Base-by-base conservation (phyloP, 2,888 invertebrate genomes). In the Agelastica alni region DNA sequence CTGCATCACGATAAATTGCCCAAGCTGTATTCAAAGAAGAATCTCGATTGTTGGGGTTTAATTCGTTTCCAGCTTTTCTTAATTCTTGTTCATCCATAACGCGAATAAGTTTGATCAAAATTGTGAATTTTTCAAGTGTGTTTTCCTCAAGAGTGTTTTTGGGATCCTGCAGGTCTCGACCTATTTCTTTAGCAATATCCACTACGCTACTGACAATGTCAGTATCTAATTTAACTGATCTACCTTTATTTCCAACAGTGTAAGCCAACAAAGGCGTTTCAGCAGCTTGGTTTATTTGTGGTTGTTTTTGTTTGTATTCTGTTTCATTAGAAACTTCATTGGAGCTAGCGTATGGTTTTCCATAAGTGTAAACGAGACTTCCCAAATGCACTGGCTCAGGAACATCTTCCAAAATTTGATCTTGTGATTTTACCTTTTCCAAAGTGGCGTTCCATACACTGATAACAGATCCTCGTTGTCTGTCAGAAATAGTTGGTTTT, bases 1-100 rank as follows among this genome's bases (percentile, higher is more conserved):
- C 79, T 16, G 85, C 85, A 64, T 87, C 88, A 41, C 86, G 83
- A 75, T 79, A 85, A n/a, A 82, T 79, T 71, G 76, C 79, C 85
- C 86, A 87, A 66, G 82, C 79, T 41, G 80, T 78, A 43, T 73
- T 66, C 12, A 72, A 68, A n/a, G 61, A 56, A 14, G 65, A 70
- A 30, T 74, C 59, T 26, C 68, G 52, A 34, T 72, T 68, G 45
- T 75, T 70, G 41, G 60, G 66, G 72, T 83, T 83, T 45, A 87
- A 75, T 60, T 78, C 74, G 28, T 78, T 77, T 56, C 81, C 80
- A 9, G 78, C 78, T 64, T 83, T 78, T 51, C 78, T 70, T 1
- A 89, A 78, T 70, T 88, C 85, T 26, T 83, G 77, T 22, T 74
- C 75, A 71, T 78, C 81, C 86, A 89, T 85, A 13, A 81, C 78